These are phyloP conservation scores for Pseudococcus viburni DNA, from an alignment of 2,888 invertebrate genomes.

Conservation along the genomic window DNA sequence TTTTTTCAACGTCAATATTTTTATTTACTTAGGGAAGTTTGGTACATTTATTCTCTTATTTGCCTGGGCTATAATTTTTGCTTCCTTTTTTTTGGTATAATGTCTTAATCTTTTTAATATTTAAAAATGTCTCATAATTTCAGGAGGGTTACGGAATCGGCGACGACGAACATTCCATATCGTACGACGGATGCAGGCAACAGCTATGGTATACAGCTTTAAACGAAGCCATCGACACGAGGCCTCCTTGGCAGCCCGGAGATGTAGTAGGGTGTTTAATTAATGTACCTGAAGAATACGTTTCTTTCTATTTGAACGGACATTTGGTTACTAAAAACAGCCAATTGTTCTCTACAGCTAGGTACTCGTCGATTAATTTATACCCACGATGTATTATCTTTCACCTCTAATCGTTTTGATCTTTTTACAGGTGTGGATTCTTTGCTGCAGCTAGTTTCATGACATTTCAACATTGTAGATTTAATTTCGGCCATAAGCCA, in stretches of 20 bases:
- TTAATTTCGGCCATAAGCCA: constrained; percentile 89
- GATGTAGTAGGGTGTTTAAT: constrained; percentile 89
- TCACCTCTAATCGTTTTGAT: not conserved
- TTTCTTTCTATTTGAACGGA: constrained; percentile 89
- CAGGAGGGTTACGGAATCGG: constrained; percentile 96
- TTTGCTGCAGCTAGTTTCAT: constrained; percentile 97
- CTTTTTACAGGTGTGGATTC: constrained; percentile 81
- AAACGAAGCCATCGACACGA: constrained; percentile 79
- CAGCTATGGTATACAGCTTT: constrained; percentile 91
- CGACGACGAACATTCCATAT: constrained; percentile 89
- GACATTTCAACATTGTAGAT: constrained; percentile 95
- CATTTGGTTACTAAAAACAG: constrained; percentile 78
- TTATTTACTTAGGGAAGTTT: too few species aligned
- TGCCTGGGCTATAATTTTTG: too few species aligned
- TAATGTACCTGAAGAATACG: constrained; percentile 78
- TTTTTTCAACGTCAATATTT: too few species aligned
- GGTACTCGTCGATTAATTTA: constrained; percentile 72
- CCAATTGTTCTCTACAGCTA: constrained; percentile 83
- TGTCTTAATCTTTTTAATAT: too few species aligned
- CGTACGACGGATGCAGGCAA: constrained; percentile 93
- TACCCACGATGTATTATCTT: too few species aligned
- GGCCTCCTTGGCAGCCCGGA: constrained; percentile 83
- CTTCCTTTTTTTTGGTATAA: too few species aligned
- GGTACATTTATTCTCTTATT: too few species aligned
- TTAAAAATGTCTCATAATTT: not conserved